Evolutionary conservation across 2,888 invertebrate genomes (phyloP).

Genomic region (Nemoura dubitans): DNA sequence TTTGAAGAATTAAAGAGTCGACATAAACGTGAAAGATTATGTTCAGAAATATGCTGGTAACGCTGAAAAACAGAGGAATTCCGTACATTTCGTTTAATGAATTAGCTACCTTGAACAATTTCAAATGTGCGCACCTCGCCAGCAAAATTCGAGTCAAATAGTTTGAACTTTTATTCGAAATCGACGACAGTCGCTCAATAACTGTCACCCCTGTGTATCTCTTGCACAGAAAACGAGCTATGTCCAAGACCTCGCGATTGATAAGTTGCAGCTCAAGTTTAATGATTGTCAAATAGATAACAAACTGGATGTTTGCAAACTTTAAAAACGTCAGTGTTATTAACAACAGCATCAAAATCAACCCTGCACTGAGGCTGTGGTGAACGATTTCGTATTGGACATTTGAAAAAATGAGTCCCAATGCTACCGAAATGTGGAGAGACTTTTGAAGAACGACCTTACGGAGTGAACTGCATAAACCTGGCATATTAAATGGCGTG

Average conservation of each 20-base stretch:
- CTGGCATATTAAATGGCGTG: background rate
- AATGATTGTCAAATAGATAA: background rate
- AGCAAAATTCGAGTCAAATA: background rate
- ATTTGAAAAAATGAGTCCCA: too few species aligned
- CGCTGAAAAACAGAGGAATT: background rate
- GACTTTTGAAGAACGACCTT: background rate
- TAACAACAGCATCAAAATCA: background rate
- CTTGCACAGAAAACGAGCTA: background rate
- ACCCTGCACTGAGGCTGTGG: background rate
- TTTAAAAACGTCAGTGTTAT: background rate
- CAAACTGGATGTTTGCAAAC: background rate
- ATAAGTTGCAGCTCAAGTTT: background rate
- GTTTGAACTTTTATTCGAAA: too few species aligned
- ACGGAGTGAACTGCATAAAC: background rate
- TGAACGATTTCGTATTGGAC: background rate
- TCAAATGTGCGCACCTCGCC: background rate
- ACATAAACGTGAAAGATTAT: background rate
- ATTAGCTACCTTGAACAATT: background rate
- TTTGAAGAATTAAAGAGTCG: background rate
- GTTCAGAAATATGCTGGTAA: background rate
- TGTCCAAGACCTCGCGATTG: background rate
- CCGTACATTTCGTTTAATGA: background rate
- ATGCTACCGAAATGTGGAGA: background rate
- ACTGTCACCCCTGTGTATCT: background rate
- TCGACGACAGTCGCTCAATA: background rate